These are phyloP conservation scores for Stichopus chloronotus DNA, from an alignment of 35 echinoderm and acorn worm species.

Conservation along the genomic window DNA sequence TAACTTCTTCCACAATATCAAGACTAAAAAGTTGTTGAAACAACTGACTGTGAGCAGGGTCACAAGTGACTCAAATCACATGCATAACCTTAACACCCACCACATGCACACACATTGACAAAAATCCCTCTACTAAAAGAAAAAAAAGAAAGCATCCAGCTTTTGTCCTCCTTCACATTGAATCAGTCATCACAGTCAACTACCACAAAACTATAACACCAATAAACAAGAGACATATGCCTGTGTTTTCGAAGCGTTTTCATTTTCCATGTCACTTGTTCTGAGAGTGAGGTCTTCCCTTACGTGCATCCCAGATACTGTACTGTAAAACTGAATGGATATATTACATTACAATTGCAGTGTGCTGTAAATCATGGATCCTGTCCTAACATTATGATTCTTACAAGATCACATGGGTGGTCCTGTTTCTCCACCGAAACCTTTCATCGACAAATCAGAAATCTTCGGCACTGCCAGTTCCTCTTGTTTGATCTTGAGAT, in stretches of 20 bases:
- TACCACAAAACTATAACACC: not conserved
- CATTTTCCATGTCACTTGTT: not conserved
- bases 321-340: not conserved
- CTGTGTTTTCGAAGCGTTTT: not conserved
- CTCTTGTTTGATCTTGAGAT: not conserved
- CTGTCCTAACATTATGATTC: not conserved
- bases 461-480: not conserved
- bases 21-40: no score
- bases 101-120: no score
- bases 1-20: no score
- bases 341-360: not conserved
- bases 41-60: no score
- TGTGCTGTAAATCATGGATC: not conserved
- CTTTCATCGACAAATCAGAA: not conserved
- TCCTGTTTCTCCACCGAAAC: not conserved
- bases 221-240: not conserved
- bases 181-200: no score
- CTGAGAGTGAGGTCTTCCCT: not conserved
- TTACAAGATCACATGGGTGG: not conserved
- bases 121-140: no score
- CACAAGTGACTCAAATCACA: no score
- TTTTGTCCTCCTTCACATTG: no score
- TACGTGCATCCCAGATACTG: not conserved
- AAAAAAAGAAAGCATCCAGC: no score
- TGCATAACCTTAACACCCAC: no score